Conservation (phyloP, 2,888 invertebrate genomes). For the Choreutis nemorana region DNA sequence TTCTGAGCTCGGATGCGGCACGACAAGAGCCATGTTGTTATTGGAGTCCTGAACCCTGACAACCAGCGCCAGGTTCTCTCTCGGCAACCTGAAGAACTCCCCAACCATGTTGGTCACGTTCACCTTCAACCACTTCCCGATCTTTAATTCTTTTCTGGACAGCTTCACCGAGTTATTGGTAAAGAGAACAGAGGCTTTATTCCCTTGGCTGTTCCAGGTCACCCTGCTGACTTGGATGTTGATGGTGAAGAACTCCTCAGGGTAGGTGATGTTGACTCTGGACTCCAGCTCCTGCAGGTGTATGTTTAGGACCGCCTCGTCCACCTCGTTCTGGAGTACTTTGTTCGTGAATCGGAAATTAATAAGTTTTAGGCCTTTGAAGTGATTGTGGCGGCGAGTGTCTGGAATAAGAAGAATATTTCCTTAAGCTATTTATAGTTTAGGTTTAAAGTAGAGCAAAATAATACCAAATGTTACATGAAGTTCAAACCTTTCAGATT, state of each 20-base stretch:
- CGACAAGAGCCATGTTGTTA: constrained; percentile 69
- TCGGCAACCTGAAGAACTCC: constrained; percentile 79
- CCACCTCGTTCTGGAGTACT: constrained; percentile 73
- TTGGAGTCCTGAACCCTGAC: constrained; percentile 73
- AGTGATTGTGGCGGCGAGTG: constrained; percentile 71
- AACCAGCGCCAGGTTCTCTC: constrained; percentile 79
- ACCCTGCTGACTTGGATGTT: constrained; percentile 48
- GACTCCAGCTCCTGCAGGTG: constrained; percentile 65
- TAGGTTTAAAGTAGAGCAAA: no score
- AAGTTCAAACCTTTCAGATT: no score
- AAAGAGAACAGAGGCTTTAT: constrained; percentile 44
- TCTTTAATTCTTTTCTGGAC: constrained; percentile 55
- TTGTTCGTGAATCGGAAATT: constrained; percentile 78
- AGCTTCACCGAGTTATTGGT: constrained; percentile 47
- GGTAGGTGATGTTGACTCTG: constrained; percentile 33
- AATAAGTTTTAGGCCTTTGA: constrained; percentile 72
- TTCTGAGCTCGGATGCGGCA: constrained; percentile 72
- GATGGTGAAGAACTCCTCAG: constrained; percentile 42
- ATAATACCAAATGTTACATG: no score
- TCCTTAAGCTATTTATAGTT: no score
- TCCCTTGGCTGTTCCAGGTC: constrained; percentile 43
- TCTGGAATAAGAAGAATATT: constrained; percentile 58
- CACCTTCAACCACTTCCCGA: constrained; percentile 76
- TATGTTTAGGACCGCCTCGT: constrained; percentile 74
- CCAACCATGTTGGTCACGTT: constrained; percentile 78